phyloP scores from a whole-genome alignment of 2,797 vertebrate species.

The Parambassis ranga region DNA sequence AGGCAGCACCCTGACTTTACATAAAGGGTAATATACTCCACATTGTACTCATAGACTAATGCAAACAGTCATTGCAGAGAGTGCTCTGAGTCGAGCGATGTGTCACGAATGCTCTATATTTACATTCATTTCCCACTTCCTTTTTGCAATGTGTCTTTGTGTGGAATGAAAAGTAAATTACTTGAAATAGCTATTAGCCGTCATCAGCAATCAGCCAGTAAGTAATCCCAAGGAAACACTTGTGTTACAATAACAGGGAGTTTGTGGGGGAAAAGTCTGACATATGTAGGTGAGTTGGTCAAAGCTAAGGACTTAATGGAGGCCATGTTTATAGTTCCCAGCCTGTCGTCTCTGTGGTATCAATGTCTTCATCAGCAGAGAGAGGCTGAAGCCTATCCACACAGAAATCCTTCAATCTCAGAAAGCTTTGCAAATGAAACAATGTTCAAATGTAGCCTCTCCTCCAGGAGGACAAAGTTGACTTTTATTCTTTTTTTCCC shows the following conservation, averaged over 20 bases:
- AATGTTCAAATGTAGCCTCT: constrained; percentile 68
- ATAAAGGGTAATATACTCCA: background rate
- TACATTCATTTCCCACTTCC: constrained; percentile 10
- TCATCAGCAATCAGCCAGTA: constrained; percentile 38
- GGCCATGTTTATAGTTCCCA: constrained; percentile 61
- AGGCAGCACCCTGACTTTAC: background rate
- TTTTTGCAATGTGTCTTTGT: constrained; percentile 14
- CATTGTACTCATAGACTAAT: background rate
- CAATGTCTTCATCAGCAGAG: constrained; percentile 46
- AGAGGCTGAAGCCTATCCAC: constrained; percentile 29
- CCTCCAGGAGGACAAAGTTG: constrained; percentile 54
- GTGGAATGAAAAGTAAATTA: constrained; percentile 24
- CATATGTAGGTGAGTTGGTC: constrained; percentile 60
- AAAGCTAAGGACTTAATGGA: constrained; percentile 66
- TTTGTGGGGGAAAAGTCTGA: constrained; percentile 50
- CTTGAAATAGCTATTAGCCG: constrained; percentile 43
- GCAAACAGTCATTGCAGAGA: background rate
- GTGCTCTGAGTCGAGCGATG: background rate
- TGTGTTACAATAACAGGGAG: constrained; percentile 62
- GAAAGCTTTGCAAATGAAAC: constrained; percentile 72
- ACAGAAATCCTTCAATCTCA: constrained; percentile 65
- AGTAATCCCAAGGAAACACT: constrained; percentile 50
- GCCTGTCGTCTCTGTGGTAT: constrained; percentile 48
- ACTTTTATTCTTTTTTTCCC: constrained; percentile 68
- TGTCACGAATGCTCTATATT: background rate